These are phyloP conservation scores for Porites australiensis DNA, from an alignment of 64 coral and sea anemone genomes.

Conservation along the genomic window DNA sequence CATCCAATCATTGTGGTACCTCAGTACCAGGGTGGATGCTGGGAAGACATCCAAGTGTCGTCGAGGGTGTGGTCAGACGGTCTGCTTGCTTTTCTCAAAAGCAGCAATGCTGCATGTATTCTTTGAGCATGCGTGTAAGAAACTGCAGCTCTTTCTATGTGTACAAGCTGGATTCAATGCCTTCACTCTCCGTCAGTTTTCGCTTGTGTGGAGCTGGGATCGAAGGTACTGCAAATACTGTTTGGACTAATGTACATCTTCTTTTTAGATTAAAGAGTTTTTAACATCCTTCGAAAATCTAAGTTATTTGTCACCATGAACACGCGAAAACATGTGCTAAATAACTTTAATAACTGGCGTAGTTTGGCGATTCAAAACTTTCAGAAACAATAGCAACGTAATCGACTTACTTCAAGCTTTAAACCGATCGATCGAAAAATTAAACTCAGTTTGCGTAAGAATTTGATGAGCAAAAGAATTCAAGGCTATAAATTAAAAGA, in stretches of 20 bases:
- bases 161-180: conserved; percentile 21
- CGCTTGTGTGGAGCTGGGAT: conserved; percentile 37
- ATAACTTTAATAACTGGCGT: too few species aligned
- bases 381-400: too few species aligned
- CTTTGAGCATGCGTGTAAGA: background rate
- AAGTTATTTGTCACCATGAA: too few species aligned
- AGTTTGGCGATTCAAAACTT: too few species aligned
- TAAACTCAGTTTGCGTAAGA: too few species aligned
- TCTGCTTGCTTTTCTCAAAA: conserved; percentile 17
- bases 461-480: too few species aligned
- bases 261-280: background rate
- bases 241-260: background rate
- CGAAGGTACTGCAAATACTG: conserved; percentile 1
- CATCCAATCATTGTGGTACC: conserved; percentile 32
- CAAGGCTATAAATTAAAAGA: too few species aligned
- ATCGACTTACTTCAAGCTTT: too few species aligned
- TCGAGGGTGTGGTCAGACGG: conserved; percentile 25
- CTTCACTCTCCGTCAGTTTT: background rate
- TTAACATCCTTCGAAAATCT: too few species aligned
- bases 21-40: conserved; percentile 50
- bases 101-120: conserved; percentile 31
- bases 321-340: too few species aligned
- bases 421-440: too few species aligned
- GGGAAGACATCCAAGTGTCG: conserved; percentile 25
- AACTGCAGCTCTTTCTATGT: conserved; percentile 65